These are phyloP conservation scores for Romanogobio albipinnatus DNA, from an alignment of 2,113 vertebrate genomes.

Conservation along the genomic window DNA sequence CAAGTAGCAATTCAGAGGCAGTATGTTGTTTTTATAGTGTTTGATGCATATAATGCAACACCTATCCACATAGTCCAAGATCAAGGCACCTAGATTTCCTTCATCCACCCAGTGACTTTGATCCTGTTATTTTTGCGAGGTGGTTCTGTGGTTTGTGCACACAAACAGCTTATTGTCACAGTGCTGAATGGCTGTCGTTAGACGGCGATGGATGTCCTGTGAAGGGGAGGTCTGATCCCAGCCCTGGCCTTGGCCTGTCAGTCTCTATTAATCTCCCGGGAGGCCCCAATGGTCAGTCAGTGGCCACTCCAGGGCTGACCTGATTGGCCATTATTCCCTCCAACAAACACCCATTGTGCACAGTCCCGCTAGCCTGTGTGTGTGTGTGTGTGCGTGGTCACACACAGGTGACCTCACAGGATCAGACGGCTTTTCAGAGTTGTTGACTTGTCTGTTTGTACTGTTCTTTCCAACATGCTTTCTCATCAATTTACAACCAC, in stretches of 20 bases:
- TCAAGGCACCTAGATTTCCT: constrained; percentile 23
- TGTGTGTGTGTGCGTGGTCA: constrained; percentile 5
- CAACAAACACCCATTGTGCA: constrained; percentile 30
- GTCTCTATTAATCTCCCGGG: constrained; percentile 73
- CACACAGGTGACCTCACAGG: constrained; percentile 60
- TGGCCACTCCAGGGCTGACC: constrained; percentile 24
- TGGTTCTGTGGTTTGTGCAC: constrained; percentile 6
- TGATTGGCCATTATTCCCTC: constrained; percentile 22
- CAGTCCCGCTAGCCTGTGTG: neutral
- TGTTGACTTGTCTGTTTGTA: constrained; percentile 54
- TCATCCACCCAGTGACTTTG: constrained; percentile 33
- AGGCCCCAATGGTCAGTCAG: constrained; percentile 64
- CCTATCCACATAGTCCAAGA: neutral
- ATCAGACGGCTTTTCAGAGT: constrained; percentile 62
- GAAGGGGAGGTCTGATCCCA: constrained; percentile 32
- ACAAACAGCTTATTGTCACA: constrained; percentile 8
- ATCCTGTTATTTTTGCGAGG: constrained; percentile 32
- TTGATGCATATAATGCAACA: neutral
- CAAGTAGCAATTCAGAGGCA: neutral
- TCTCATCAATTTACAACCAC: neutral
- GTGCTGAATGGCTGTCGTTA: constrained; percentile 22
- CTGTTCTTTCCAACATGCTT: neutral
- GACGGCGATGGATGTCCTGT: constrained; percentile 19
- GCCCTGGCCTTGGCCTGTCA: constrained; percentile 69
- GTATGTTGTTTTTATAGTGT: neutral